phyloP scores from a whole-genome alignment of 2,113 vertebrate species.

The Tapirus terrestris region DNA sequence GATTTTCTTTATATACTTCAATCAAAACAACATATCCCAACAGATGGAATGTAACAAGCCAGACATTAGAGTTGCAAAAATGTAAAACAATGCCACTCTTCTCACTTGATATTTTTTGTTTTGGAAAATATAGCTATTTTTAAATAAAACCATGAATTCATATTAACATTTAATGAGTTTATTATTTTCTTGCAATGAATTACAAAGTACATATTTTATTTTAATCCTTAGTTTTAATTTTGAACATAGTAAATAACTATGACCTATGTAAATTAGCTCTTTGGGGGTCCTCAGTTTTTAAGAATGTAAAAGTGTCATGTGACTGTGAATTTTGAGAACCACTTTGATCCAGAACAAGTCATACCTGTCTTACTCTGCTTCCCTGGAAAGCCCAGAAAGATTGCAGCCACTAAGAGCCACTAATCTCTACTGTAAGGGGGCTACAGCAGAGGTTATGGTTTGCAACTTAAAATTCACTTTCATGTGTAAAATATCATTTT shows the following conservation, averaged over 20 bases:
- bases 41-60: neutral
- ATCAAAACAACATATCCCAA: neutral
- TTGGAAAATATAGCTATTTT: neutral
- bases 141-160: neutral
- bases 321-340: neutral
- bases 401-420: neutral
- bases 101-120: neutral
- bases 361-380: neutral
- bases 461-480: conserved; percentile 36
- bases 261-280: neutral
- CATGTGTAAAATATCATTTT: neutral
- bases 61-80: neutral
- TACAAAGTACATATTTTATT: neutral
- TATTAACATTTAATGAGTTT: neutral
- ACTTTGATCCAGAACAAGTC: neutral
- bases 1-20: conserved; percentile 38
- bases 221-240: neutral
- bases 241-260: neutral
- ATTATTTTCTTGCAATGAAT: conserved; percentile 22
- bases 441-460: neutral
- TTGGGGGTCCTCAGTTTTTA: neutral
- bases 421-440: neutral
- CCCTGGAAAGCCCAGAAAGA: neutral
- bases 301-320: neutral
- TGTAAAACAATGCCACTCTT: neutral